Conservation (phyloP, 1,140 invertebrate species). For the Leptoteleia sp. region DNA sequence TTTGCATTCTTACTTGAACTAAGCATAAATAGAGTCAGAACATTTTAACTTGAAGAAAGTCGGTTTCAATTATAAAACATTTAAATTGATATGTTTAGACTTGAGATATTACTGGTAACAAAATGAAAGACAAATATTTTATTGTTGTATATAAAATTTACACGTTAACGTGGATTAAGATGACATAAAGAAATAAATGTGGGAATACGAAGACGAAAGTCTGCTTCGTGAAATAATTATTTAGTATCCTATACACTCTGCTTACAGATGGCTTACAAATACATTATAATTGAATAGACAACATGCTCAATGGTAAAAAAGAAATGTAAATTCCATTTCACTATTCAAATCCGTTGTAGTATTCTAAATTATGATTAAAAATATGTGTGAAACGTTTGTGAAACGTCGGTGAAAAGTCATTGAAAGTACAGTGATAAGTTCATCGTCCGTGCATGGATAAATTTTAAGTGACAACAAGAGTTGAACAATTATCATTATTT, state of each 20-base stretch:
- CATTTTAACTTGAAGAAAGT: too few relatives aligned
- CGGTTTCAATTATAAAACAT: too few relatives aligned
- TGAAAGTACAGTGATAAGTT: constrained; percentile 28
- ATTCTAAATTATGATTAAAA: constrained; percentile 11
- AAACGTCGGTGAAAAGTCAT: constrained; percentile 26
- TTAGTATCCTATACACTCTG: neutral
- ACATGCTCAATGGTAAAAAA: constrained; percentile 6
- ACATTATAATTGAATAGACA: constrained; percentile 1
- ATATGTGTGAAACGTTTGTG: constrained; percentile 7
- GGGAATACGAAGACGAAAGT: too few relatives aligned
- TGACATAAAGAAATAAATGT: too few relatives aligned
- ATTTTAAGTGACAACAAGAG: constrained; percentile 37
- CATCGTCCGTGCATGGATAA: constrained; percentile 62
- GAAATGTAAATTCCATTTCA: neutral
- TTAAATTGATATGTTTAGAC: too few relatives aligned
- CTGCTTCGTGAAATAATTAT: too few relatives aligned
- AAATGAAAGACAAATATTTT: too few relatives aligned
- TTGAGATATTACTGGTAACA: too few relatives aligned
- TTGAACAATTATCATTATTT: constrained; percentile 45
- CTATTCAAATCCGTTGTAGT: neutral
- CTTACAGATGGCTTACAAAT: constrained; percentile 5
- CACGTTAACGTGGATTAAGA: too few relatives aligned
- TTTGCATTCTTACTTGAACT: too few relatives aligned
- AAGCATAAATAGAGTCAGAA: too few relatives aligned
- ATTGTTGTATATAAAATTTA: too few relatives aligned